Evolutionary conservation across 2,113 vertebrate species (phyloP).

Genomic region (Esox niger): DNA sequence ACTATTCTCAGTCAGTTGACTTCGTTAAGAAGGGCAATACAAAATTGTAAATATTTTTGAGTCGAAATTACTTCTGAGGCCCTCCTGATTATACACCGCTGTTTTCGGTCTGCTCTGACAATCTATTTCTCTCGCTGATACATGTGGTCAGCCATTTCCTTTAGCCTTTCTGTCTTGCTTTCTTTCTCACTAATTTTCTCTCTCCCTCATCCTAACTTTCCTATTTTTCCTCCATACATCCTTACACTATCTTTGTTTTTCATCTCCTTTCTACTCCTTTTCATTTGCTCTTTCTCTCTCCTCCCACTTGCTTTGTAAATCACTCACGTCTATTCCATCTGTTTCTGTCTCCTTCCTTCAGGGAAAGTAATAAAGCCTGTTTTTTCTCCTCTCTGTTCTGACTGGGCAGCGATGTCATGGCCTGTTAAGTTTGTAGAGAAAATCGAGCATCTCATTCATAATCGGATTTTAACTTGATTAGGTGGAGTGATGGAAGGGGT

Average conservation of each 20-base stretch:
- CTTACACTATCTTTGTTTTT: no score
- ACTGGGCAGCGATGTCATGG: neutral
- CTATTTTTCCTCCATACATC: no score
- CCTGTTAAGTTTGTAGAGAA: neutral
- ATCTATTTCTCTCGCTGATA: no score
- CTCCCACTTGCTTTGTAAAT: no score
- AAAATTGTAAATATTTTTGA: no score
- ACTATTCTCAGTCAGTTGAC: no score
- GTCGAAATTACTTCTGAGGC: no score
- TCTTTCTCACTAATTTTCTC: neutral
- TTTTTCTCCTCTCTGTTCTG: constrained; percentile 13
- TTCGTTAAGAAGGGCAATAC: no score
- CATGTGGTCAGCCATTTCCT: no score
- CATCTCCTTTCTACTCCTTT: neutral
- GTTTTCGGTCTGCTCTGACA: no score
- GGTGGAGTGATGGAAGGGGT: neutral
- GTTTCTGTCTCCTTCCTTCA: constrained; percentile 27
- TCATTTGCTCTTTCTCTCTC: neutral
- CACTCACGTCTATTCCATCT: constrained; percentile 28
- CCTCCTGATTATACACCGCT: no score
- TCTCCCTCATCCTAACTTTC: neutral
- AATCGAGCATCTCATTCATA: neutral
- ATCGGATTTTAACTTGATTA: neutral
- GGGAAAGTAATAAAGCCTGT: constrained; percentile 18
- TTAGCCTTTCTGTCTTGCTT: no score